A percentile compares a stretch with the other conserved stretches of the same genome.
Conservation (phyloP, 2,888 invertebrate genomes). For the Bombylius discolor region DNA sequence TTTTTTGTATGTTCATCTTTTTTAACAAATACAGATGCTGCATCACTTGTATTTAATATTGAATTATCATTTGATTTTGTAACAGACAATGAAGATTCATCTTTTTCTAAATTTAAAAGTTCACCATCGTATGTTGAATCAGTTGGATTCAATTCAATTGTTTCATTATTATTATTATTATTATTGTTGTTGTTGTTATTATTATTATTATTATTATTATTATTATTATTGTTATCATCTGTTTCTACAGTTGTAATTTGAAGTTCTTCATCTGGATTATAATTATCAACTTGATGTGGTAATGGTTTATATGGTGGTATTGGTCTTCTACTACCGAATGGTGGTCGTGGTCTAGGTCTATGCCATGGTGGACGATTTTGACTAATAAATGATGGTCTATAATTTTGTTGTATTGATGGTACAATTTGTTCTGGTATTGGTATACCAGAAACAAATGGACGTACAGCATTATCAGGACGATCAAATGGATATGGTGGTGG, state of each 20-base stretch:
- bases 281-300: conserved; percentile 35
- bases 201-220: conserved; percentile 4
- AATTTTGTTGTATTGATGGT: conserved; percentile 41
- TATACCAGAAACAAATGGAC: conserved; percentile 53
- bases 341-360: conserved; percentile 45
- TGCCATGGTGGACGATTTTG: conserved; percentile 54
- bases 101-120: conserved; percentile 4
- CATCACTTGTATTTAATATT: conserved; percentile 7
- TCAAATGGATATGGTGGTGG: conserved; percentile 64
- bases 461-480: conserved; percentile 45
- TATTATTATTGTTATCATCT: conserved; percentile 24
- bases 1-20: conserved; percentile 29
- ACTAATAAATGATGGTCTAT: conserved; percentile 45
- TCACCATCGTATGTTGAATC: conserved; percentile 15
- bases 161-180: conserved; percentile 8
- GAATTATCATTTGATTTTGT: conserved; percentile 15
- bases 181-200: conserved; percentile 20
- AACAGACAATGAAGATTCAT: not conserved
- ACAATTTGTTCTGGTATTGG: conserved; percentile 63
- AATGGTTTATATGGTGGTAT: conserved; percentile 51
- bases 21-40: conserved; percentile 17
- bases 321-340: conserved; percentile 39
- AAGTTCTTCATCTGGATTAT: conserved; percentile 28
- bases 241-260: conserved; percentile 35
- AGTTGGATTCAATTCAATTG: conserved; percentile 16